These are phyloP conservation scores for Philonicus albiceps DNA, from an alignment of 2,888 invertebrate species.

Conservation along the genomic window DNA sequence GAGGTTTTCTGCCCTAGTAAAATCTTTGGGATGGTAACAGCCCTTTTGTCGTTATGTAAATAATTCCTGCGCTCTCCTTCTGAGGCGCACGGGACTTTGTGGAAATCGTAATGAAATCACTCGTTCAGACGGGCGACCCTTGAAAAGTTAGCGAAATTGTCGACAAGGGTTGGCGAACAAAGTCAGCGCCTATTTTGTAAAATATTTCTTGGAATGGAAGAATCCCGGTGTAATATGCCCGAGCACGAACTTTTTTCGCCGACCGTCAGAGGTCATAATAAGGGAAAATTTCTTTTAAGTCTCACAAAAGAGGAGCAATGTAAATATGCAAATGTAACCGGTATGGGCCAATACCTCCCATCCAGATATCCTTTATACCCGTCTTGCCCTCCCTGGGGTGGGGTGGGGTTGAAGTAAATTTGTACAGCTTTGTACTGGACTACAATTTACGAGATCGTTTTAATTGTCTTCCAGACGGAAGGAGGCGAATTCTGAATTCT, in stretches of 20 bases:
- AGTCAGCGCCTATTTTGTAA: neutral
- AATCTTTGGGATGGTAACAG: neutral
- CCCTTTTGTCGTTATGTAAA: constrained; percentile 7
- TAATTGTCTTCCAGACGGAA: neutral
- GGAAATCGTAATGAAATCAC: neutral
- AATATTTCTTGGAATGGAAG: neutral
- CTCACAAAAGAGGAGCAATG: neutral
- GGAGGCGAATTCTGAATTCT: neutral
- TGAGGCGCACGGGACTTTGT: neutral
- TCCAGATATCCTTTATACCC: neutral
- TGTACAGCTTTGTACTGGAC: neutral
- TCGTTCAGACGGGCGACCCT: neutral
- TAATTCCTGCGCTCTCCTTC: neutral
- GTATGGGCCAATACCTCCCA: neutral
- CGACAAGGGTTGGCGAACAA: neutral
- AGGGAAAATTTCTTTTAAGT: neutral
- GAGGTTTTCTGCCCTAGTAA: neutral
- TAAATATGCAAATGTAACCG: neutral
- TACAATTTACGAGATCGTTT: neutral
- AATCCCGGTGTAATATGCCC: neutral
- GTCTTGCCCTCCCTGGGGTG: neutral
- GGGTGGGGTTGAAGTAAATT: neutral
- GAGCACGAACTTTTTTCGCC: neutral
- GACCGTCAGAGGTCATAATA: neutral
- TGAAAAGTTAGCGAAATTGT: neutral